Base-by-base conservation (phyloP, 2,888 invertebrate genomes). In the Coelopa pilipes region DNA sequence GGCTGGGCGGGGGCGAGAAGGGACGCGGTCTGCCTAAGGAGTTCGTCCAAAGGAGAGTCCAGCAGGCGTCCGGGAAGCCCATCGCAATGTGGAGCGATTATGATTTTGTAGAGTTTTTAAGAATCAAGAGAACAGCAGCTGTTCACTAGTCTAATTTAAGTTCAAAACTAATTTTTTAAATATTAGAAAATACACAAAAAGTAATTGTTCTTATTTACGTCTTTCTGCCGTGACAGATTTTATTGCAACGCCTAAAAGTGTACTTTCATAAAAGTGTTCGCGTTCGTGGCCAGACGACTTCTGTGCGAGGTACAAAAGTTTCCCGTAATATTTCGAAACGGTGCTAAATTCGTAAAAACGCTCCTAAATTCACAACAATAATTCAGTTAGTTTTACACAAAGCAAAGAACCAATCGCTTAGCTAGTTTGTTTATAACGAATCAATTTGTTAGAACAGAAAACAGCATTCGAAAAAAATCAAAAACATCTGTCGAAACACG, bases 401-500 rank as follows among this genome's bases (percentile, higher is more conserved):
- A 34, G 7, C 2, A 34, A 34, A 34, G 34, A 34, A 34, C 34
- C 34, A 34, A 34, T 34, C 34, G 34, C 34, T 53, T 53, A 53
- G 13, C n/a, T 53, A 53, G 53, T 53, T 53, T 53, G n/a, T 53
- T 53, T 53, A 2, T 53, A 53, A 15, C n/a, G 10, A 15, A 53
- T 53, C 4, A 3, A 53, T 53, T 15, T 53, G 3, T 53, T 53
- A 53, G 3, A 53, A 53, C 19, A 62, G 15, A 62, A 62, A 13
- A 24, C 49, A 66, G 50, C 21, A 49, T n/a, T 66, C 66, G 50
- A 49, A 66, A 62, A 49, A 24, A 50, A 15, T 49, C 21, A 50
- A 63, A 10, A 45, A 66, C 19, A 66, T 50, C 24, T 45, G 19
- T 66, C 55, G 55, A 53, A 68, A 70, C 60, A 60, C 70, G 60